These are phyloP conservation scores for Cerastis leucographa DNA, from an alignment of 2,888 invertebrate species.

Conservation along the genomic window DNA sequence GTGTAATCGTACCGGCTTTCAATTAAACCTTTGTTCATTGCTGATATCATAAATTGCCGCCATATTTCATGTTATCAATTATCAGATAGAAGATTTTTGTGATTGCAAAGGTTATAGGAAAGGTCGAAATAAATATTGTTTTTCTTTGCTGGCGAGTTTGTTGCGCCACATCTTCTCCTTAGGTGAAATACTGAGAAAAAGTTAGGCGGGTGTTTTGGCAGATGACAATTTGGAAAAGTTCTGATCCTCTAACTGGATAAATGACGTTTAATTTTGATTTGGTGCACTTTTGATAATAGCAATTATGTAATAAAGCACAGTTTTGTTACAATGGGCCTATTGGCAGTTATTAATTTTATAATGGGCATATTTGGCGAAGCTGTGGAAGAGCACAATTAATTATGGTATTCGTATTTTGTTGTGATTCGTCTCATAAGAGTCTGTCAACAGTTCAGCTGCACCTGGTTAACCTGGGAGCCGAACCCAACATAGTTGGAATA, in stretches of 20 bases:
- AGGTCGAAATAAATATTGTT: not conserved
- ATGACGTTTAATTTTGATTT: not conserved
- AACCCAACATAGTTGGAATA: too few relatives aligned
- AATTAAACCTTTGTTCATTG: constrained; percentile 6
- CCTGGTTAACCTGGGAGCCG: too few relatives aligned
- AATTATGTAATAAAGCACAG: too few relatives aligned
- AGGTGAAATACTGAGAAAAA: not conserved
- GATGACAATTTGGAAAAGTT: not conserved
- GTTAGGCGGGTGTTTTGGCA: not conserved
- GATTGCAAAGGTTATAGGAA: not conserved
- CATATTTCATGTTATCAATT: not conserved
- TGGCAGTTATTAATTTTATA: too few relatives aligned
- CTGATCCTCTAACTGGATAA: too few relatives aligned
- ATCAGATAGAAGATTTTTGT: constrained; percentile 6
- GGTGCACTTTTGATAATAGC: not conserved
- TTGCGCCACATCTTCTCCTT: not conserved
- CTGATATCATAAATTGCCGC: constrained; percentile 9
- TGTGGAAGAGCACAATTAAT: not conserved
- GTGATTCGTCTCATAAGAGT: too few relatives aligned
- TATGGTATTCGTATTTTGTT: not conserved
- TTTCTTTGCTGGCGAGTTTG: not conserved
- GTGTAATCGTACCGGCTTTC: constrained; percentile 2
- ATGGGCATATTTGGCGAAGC: not conserved
- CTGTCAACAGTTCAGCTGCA: too few relatives aligned
- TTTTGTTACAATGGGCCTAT: too few relatives aligned